Evolutionary conservation across 2,113 vertebrate species (phyloP).

Genomic region (Syngnathus floridae): DNA sequence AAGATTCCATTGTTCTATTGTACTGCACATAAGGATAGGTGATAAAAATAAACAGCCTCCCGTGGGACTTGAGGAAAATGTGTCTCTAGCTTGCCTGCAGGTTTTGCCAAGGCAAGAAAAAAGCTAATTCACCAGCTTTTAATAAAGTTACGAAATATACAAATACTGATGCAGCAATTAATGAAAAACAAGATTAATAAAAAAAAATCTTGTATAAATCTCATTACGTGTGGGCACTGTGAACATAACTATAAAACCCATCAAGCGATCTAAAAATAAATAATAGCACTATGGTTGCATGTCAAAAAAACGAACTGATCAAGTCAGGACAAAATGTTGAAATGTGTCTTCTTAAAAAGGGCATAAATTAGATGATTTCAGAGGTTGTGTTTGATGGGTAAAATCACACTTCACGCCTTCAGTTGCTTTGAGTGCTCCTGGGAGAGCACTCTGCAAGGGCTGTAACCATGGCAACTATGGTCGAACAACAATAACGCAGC

Average conservation of each 20-base stretch:
- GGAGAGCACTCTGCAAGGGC: slow-evolving; percentile 8
- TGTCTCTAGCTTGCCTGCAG: slow-evolving; percentile 1
- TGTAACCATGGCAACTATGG: slow-evolving; percentile 8
- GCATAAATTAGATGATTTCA: slow-evolving; percentile 15
- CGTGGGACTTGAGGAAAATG: neutral
- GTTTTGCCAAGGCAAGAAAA: slow-evolving; percentile 1
- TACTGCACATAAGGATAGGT: neutral
- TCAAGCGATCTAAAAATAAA: neutral
- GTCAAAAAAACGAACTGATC: slow-evolving; percentile 2
- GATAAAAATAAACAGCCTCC: slow-evolving; percentile 11
- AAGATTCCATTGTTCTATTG: slow-evolving; percentile 4
- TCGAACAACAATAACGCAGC: slow-evolving; percentile 3
- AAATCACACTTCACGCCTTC: slow-evolving; percentile 8
- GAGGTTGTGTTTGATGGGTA: slow-evolving; percentile 5
- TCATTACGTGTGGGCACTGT: neutral
- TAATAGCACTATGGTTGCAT: neutral
- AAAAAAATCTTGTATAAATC: slow-evolving; percentile 12
- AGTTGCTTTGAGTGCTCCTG: slow-evolving; percentile 8
- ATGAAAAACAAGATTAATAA: neutral
- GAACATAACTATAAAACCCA: neutral
- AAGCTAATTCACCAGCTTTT: slow-evolving; percentile 5
- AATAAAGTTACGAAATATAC: slow-evolving; percentile 17
- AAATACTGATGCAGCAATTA: slow-evolving; percentile 8
- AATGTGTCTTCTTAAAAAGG: slow-evolving; percentile 5
- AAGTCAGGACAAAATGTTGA: slow-evolving; percentile 3